Base-by-base conservation (phyloP, 2,113 vertebrate genomes). In the Dinomys branickii region DNA sequence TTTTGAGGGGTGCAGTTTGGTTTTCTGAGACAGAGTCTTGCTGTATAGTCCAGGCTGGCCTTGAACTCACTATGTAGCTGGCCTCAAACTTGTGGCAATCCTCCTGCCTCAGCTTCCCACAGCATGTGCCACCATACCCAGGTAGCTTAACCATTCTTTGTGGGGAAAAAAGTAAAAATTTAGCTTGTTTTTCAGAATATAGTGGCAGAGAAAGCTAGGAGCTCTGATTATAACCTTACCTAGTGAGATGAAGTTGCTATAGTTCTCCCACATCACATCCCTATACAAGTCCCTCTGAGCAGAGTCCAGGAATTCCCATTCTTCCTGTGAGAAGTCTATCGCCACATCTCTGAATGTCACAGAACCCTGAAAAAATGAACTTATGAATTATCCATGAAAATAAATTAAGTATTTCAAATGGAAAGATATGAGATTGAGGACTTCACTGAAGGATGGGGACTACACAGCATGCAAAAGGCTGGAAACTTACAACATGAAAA, bases 191-290 rank as follows among this genome's bases (percentile, higher is more conserved):
- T 24, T 90, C 85, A 92, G 95, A 95, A 95, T 30, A 84, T 84
- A 56, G 71, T 24, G 86, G n/a, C 11, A 61, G 38, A 89, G 28
- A 91, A 63, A 75, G 56, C 3, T 75, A 75, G 6, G 16, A 83
- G 26, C 17, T 65, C 81, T 75, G 11, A 41, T 17, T 67, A 63
- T 0, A n/a, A 17, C 10, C 90, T 97, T 96, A 98, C 97, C 97
- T 38, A 98, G 90, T 2, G 97, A 97, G 67, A 97, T 50, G 65
- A 97, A 96, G 71, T 97, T 94, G 90, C 88, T 97, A 14, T 97
- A 98, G 90, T 95, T 98, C 85, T 98, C 97, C 97, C 97, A 96
- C 97, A 97, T 98, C 20, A 98, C 97, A 65, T 98, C 97, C 41
- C 96, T 94, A 50, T 98, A 98, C 30, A 98, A 89, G 81, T 93